A percentile compares a stretch with the other conserved stretches of the same genome.
These are phyloP conservation scores for Dendrocincla tyrannina DNA, from an alignment of 2,797 vertebrate species.

Conservation along the genomic window DNA sequence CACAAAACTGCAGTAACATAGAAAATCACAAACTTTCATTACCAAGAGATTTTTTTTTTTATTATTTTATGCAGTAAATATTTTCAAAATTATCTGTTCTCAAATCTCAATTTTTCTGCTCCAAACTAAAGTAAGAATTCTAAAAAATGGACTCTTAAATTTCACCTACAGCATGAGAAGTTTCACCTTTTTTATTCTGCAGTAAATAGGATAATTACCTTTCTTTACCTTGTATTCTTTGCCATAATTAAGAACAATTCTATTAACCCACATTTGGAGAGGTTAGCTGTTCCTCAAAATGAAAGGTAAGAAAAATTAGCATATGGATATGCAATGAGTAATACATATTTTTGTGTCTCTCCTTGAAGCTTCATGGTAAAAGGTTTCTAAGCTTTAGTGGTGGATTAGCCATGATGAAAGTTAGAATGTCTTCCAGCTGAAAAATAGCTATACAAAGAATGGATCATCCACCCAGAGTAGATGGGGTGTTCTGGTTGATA, in stretches of 20 bases:
- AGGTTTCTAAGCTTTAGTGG: constrained; percentile 6
- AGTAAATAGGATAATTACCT: background rate
- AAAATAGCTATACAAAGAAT: constrained; percentile 5
- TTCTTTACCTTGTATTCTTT: background rate
- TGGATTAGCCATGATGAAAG: constrained; percentile 27
- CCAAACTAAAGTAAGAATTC: background rate
- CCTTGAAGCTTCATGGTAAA: background rate
- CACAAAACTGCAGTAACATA: background rate
- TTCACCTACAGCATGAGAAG: background rate
- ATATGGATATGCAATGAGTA: background rate
- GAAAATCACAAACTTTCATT: background rate
- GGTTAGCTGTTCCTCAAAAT: background rate
- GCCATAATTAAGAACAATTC: background rate
- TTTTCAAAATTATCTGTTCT: background rate
- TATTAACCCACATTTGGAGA: background rate
- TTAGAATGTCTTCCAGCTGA: constrained; percentile 3
- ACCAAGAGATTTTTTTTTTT: background rate
- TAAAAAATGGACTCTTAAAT: background rate
- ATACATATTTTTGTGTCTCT: background rate
- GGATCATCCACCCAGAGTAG: background rate
- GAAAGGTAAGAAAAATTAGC: constrained; percentile 1
- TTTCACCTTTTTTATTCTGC: background rate
- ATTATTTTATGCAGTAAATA: background rate
- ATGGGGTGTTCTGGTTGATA: background rate
- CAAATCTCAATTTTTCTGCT: background rate